Base-by-base conservation (phyloP, 2,888 invertebrate genomes). In the Dione juno region DNA sequence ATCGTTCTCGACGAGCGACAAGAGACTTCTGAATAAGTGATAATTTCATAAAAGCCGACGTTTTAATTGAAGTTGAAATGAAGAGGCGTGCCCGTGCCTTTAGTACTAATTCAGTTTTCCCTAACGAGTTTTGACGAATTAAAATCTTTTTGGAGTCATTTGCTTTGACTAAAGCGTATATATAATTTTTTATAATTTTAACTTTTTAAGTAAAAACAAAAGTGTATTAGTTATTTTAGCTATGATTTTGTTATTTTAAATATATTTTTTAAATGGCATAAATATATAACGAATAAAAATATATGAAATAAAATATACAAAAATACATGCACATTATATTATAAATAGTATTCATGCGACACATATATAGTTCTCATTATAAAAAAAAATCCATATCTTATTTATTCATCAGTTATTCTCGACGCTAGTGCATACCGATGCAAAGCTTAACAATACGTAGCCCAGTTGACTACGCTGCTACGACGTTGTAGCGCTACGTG, bases 11-110 rank as follows among this genome's bases (percentile, higher is more conserved):
- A 74, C 74, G 66, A 75, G 48, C 65, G 69, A 75, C 73, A 69
- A 85, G 84, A 75, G 81, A 78, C 78, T 84, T 89, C 83, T 81
- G 81, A 82, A 84, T 82, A 81, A 79, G 83, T 81, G 79, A 68
- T 52, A 63, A 53, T 63, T 63, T 37, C 37, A 68, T 63, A 19
- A 43, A 63, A 45, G 63, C 52, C 53, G 61, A 63, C 80, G 84
- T 84, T 80, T 82, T 85, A 86, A 85, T 84, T 85, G 81, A 84
- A 84, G 81, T 77, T 54, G 59, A 74, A 76, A 77, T 77, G 76
- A 74, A 77, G 75, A 75, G 76, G 74, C 74, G 57, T 67, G 53
- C 53, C 66, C 19, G 61, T 67, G 58, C 48, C 53, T 63, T 70
- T 70, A 70, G 63, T 71, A 65, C 70, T 67, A 71, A 71, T 70